Conservation (phyloP, 2,113 vertebrate species). For the Gnathonemus longibarbis region DNA sequence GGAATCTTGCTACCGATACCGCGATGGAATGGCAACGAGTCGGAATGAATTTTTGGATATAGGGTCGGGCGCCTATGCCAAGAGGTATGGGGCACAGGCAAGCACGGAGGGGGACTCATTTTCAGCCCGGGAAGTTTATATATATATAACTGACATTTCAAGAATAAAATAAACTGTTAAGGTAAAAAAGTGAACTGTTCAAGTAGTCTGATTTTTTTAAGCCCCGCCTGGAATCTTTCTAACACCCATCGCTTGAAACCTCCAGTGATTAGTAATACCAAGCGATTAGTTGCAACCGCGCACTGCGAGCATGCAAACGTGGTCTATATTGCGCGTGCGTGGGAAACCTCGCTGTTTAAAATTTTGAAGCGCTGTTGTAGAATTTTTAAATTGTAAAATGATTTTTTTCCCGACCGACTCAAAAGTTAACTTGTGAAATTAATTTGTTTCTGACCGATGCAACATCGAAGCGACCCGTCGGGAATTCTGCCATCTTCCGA, state of each 20-base stretch:
- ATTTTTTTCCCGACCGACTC: background rate
- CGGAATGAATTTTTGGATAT: background rate
- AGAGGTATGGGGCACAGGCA: background rate
- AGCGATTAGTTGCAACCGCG: no score
- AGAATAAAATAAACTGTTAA: background rate
- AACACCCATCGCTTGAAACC: no score
- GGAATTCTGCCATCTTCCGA: no score
- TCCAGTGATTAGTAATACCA: no score
- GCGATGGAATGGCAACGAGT: background rate
- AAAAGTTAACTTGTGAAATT: background rate
- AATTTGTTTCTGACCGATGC: background rate
- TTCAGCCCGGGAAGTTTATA: background rate
- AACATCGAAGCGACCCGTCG: background rate
- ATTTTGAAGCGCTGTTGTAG: background rate
- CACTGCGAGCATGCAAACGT: no score
- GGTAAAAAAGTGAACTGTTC: no score
- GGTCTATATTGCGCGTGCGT: background rate
- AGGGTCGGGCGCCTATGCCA: no score
- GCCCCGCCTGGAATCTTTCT: no score
- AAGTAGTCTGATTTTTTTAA: no score
- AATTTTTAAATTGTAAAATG: background rate
- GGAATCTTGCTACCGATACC: background rate
- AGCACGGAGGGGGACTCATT: background rate
- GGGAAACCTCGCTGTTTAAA: background rate
- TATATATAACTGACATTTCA: background rate